Base-by-base conservation (phyloP, 1,140 invertebrate genomes). In the Thaumatotibia leucotreta region DNA sequence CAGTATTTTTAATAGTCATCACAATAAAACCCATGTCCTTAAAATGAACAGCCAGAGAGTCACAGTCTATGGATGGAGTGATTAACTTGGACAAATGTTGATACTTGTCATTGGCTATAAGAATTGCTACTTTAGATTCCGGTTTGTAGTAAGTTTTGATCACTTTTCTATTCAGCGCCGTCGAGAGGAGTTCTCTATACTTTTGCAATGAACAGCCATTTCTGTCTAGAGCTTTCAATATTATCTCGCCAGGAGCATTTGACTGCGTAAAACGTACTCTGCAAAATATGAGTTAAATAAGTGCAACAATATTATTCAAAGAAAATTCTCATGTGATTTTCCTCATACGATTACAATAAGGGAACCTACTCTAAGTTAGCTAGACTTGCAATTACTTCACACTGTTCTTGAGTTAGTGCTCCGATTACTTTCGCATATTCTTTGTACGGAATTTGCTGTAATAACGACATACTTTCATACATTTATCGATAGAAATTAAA, bases 1-100 rank as follows among this genome's bases (percentile, higher is more conserved):
- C 75, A 24, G 82, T 79, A 73, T 92, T 86, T 61, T 81, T 86
- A 35, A 92, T 72, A 45, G 70, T 74, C 4, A 91, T 67, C 2
- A 82, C 75, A 45, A 88, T 76, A 75, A 92, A 92, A 2, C 84
- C 91, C 54, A 90, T 70, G 29, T 70, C 71, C 64, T 81, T 88
- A 31, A 92, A 72, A 66, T 80, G 79, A 9, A 67, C 61, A 0
- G 77, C 82, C 35, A 92, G 68, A 6, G 81, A 77, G 23, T 83
- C 80, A 76, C 91, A 92, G 65, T 92, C 91, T 29, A 85, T 78
- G 8, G 84, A 76, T 9, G 91, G 91, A 29, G 91, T 90, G 0
- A 79, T 78, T 22, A 92, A 69, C 62, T 85, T 85, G 6, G 86
- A 79, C 66, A 91, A 80, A 70, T 87, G 61, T 33, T 73, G 65